Evolutionary conservation across 1,140 invertebrate genomes (phyloP), one percentile per base, ranked within the genome.

Genomic region (Drosophila teissieri): DNA sequence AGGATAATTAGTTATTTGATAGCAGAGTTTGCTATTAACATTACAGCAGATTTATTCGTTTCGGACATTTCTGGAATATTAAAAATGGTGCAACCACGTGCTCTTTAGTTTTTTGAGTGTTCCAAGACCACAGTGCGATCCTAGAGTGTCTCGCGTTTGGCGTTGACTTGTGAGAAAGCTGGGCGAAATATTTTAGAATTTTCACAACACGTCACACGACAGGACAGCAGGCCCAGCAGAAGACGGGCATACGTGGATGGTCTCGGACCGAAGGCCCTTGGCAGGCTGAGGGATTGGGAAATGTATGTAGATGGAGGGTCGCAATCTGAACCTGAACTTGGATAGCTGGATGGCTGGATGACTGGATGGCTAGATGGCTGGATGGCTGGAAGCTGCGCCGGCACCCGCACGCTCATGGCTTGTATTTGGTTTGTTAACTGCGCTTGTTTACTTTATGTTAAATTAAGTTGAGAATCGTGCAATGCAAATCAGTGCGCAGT

Each of bases 381-480:
- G 49, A 45, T 49, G 27, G 27, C 27, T 31, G 27, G 8, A 31
- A 31, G 60, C 75, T 78, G 62, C 31, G 65, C 68, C 65, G 64
- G 77, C 81, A 86, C 81, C 81, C 82, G 75, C 83, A 83, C 84
- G 79, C 83, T 86, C 83, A 89, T 80, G 78, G 76, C 80, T 89
- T 89, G 80, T 89, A 84, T 89, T 89, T 89, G 81, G 81, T 89
- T 91, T 91, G 89, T 91, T 91, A 91, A 84, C 88, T 89, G 80
- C 77, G 78, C 90, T 85, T 91, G 89, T 91, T 91, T 91, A 91
- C 89, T 91, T 91, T 91, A 91, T 91, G 89, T 91, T 91, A 91
- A 91, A 91, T 91, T 91, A 91, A 91, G 89, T 91, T 91, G 81
- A 91, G 78, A 91, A 90, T 91, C 89, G 89, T 91, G 89, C 89